phyloP scores from a whole-genome alignment of 2,888 invertebrate species.

The Alloplasta piceator region DNA sequence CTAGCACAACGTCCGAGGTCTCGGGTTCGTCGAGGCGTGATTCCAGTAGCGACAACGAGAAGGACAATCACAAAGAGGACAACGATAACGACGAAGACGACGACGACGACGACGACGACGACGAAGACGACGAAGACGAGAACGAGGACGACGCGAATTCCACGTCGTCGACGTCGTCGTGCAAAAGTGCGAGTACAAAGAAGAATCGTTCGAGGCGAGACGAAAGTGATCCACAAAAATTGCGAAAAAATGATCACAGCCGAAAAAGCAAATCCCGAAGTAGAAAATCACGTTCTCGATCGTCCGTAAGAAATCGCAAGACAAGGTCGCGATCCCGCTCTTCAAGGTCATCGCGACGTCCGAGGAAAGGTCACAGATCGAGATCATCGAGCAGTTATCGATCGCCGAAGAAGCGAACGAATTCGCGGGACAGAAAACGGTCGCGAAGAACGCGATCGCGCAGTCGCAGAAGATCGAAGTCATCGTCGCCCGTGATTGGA shows the following conservation, averaged over 20 bases:
- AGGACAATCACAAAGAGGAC: slow-evolving; percentile 13
- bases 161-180: slow-evolving; percentile 46
- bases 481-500: slow-evolving; percentile 58
- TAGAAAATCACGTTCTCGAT: slow-evolving; percentile 61
- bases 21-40: slow-evolving; percentile 67
- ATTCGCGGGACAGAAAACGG: slow-evolving; percentile 70
- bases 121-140: slow-evolving; percentile 6
- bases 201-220: slow-evolving; percentile 72
- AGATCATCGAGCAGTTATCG: slow-evolving; percentile 76
- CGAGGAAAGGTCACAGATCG: slow-evolving; percentile 73
- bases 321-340: slow-evolving; percentile 72
- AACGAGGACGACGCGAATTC: slow-evolving; percentile 24
- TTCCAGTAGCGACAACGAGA: slow-evolving; percentile 68
- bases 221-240: slow-evolving; percentile 10
- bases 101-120: slow-evolving; percentile 40
- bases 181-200: slow-evolving; percentile 62
- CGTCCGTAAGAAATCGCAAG: slow-evolving; percentile 63
- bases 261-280: slow-evolving; percentile 71
- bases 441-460: slow-evolving; percentile 68
- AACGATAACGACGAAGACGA: slow-evolving; percentile 32
- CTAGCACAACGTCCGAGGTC: slow-evolving; percentile 64
- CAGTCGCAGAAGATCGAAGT: slow-evolving; percentile 71
- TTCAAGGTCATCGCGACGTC: slow-evolving; percentile 58
- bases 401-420: slow-evolving; percentile 66
- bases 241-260: slow-evolving; percentile 20